These are phyloP conservation scores for Drosophila prolongata DNA, from an alignment of 2,888 invertebrate species.

Conservation along the genomic window DNA sequence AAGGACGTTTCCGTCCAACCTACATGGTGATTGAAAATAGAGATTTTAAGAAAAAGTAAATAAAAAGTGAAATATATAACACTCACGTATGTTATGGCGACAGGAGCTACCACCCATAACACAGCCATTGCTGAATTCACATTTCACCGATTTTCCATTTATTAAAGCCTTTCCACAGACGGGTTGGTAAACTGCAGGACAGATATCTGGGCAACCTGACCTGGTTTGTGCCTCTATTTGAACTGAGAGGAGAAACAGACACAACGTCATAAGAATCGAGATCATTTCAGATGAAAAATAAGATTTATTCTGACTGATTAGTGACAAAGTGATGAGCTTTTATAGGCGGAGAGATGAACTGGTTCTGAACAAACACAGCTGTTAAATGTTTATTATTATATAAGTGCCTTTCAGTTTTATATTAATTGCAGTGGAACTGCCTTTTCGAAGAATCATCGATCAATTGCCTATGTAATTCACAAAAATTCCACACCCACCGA, in stretches of 20 bases:
- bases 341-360: constrained; percentile 19
- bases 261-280: background rate
- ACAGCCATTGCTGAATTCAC: constrained; percentile 45
- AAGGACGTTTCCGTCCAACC: constrained; percentile 2
- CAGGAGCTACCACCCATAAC: constrained; percentile 17
- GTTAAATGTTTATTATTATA: constrained; percentile 9
- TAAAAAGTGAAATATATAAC: background rate
- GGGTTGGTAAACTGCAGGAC: constrained; percentile 26
- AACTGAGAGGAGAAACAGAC: background rate
- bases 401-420: background rate
- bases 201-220: constrained; percentile 12
- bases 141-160: constrained; percentile 4
- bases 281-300: constrained; percentile 9
- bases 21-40: background rate
- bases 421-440: background rate
- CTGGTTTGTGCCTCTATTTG: background rate
- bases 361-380: constrained; percentile 13
- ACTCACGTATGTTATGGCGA: constrained; percentile 11
- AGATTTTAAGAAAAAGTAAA: too few species aligned
- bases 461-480: constrained; percentile 13
- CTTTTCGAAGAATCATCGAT: constrained; percentile 12
- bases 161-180: constrained; percentile 33
- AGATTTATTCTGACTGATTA: constrained; percentile 7
- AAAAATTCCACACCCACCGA: constrained; percentile 32
- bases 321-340: background rate